Evolutionary conservation across 2,888 invertebrate species (phyloP), one percentile per base, ranked within the genome.

Genomic region (Morpho helenor): DNA sequence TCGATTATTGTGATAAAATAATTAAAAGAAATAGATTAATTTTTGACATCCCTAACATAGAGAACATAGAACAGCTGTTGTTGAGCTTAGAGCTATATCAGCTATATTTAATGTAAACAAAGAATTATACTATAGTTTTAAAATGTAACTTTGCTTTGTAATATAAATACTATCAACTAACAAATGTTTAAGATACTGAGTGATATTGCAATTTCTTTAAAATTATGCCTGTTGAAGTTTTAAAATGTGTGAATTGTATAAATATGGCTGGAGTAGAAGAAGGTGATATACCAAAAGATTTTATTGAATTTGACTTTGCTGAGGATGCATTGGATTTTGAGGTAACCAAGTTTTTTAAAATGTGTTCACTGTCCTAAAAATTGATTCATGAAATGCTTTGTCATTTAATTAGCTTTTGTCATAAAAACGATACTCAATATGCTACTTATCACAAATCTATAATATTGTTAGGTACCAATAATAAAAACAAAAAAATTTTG

Each of bases 261-360:
- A 77, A 75, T 68, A 89, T 90, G 89, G 79, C 84, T 66, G 76
- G 74, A 46, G 75, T 87, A n/a, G 80, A 87, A 73, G 89, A 89
- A 52, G 89, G 89, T 9, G 69, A 72, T 31, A 76, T 87, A 52
- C 83, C 85, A 8, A 78, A 76, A 46, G 88, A 89, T 59, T 83
- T 80, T 50, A 77, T 84, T 45, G 89, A 88, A 65, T 89, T 76
- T 62, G 89, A 90, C 67, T 88, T 88, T 54, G 86, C 87, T 44
- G 87, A 89, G 73, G 89, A 90, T 77, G 89, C 89, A 8, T 66
- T 87, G 70, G 87, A 88, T 68, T 89, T 86, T 76, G 89, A 88
- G 88, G 89, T 90, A 31, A 31, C 78, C 83, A 87, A 51, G 39
- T 31, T 4, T 22, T 8, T 49, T 8, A 41, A n/a, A 43, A 50